Evolutionary conservation across 2,888 invertebrate species (phyloP).

Genomic region (Heliconius hortense): DNA sequence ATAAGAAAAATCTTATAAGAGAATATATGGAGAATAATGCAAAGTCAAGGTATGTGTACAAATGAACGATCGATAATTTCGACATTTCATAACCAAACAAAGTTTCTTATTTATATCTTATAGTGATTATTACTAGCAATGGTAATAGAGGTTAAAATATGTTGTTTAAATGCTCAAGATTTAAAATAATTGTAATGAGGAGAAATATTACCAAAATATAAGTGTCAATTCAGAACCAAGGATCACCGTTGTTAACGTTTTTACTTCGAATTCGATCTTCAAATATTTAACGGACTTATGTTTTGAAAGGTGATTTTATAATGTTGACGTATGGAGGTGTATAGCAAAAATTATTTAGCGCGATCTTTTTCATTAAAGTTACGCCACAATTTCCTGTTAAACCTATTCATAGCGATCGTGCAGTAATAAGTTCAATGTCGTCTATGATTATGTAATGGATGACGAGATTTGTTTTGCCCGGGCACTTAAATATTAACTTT

Average conservation of each 20-base stretch:
- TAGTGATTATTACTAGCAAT: slow-evolving; percentile 14
- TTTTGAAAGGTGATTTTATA: slow-evolving; percentile 57
- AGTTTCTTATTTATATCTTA: slow-evolving; percentile 37
- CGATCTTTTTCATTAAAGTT: not conserved
- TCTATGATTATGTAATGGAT: slow-evolving; percentile 51
- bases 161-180: not conserved
- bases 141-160: not conserved
- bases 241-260: slow-evolving; percentile 69
- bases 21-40: slow-evolving; percentile 66
- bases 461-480: not conserved
- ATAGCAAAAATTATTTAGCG: slow-evolving; percentile 23
- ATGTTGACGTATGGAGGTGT: slow-evolving; percentile 39
- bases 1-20: slow-evolving; percentile 47
- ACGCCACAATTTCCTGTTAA: slow-evolving; percentile 1
- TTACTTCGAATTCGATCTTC: slow-evolving; percentile 78
- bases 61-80: slow-evolving; percentile 72
- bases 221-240: slow-evolving; percentile 16
- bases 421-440: slow-evolving; percentile 50
- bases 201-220: slow-evolving; percentile 12
- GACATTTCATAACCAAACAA: slow-evolving; percentile 65
- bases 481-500: not conserved
- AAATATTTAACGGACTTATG: slow-evolving; percentile 77
- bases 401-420: slow-evolving; percentile 36
- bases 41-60: slow-evolving; percentile 69
- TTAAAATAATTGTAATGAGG: not conserved